Conservation (phyloP, 1,140 invertebrate genomes). For the Drosophila ironensis region DNA sequence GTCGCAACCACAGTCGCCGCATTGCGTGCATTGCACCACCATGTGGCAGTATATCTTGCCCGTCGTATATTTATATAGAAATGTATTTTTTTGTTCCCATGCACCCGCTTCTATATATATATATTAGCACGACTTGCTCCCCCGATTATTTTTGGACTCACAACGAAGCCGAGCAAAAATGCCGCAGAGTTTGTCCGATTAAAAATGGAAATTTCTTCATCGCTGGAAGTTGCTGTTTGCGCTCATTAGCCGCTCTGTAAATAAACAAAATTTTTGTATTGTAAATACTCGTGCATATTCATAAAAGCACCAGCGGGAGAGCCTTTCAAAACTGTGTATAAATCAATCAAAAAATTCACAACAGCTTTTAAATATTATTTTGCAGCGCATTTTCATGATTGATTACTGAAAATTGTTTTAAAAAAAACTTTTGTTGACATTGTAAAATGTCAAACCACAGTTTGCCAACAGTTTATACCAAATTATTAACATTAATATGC, state of each 20-base stretch:
- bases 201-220: conserved; percentile 42
- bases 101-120: conserved; percentile 19
- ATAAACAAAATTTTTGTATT: conserved; percentile 21
- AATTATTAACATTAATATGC: too few relatives aligned
- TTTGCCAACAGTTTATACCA: too few relatives aligned
- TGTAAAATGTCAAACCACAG: too few relatives aligned
- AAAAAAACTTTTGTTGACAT: too few relatives aligned
- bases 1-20: conserved; percentile 36
- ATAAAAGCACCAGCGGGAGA: neutral
- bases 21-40: conserved; percentile 47
- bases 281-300: conserved; percentile 11
- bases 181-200: conserved; percentile 39
- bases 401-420: neutral
- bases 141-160: conserved; percentile 25
- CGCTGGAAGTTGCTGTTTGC: conserved; percentile 10
- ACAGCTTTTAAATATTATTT: neutral
- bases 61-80: neutral
- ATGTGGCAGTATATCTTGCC: conserved; percentile 24
- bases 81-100: neutral
- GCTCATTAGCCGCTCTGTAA: conserved; percentile 11
- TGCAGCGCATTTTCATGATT: neutral
- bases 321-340: conserved; percentile 8
- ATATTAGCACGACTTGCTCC: conserved; percentile 9
- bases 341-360: conserved; percentile 17
- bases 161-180: conserved; percentile 20